Evolutionary conservation across 2,797 vertebrate species (phyloP), one percentile per base, ranked within the genome.

Genomic region (Aotus griseimembra): DNA sequence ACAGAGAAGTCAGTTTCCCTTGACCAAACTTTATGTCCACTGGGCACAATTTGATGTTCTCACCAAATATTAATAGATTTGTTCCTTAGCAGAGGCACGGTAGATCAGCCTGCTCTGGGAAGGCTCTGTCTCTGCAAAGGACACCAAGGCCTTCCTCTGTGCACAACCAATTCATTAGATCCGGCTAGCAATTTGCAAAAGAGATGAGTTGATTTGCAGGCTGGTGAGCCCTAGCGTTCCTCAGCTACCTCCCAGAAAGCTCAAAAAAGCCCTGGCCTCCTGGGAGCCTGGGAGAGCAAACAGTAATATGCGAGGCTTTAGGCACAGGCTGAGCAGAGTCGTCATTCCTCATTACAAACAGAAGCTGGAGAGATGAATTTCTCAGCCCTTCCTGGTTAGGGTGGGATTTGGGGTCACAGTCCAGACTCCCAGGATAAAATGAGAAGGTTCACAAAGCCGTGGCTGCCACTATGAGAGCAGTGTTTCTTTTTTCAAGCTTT

Each of bases 51-150:
- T 70, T 87, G 88, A 89, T 97, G 96, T 93, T 93, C 92, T 92
- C 52, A 92, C 70, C 76, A 83, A 93, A 93, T 95, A 89, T 95
- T 94, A 94, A 95, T 96, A 89, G 96, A 84, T 91, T 75, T 97
- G 93, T 91, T 77, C 73, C 89, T 80, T 36, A 30, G 88, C 58
- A 7, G 83, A 95, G 84, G 92, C 93, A 94, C 12, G 46, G 15
- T 30, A 72, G 80, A 91, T 89, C 80, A 22, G 95, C 39, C 88
- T 83, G 95, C 86, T 89, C 85, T 1, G 19, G 55, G 87, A 93
- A 48, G 55, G 50, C 58, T 90, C 39, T 17, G 33, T 84, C 96
- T n/a, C 95, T 50, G 70, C 28, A 30, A 12, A 96, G 83, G 96
- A 91, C 94, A 80, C 41, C 13, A 39, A 81, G 92, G 84, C 30